These are phyloP conservation scores for Haliclona indistincta DNA, from an alignment of 37 sponge, comb jelly and placozoan species.

Conservation along the genomic window DNA sequence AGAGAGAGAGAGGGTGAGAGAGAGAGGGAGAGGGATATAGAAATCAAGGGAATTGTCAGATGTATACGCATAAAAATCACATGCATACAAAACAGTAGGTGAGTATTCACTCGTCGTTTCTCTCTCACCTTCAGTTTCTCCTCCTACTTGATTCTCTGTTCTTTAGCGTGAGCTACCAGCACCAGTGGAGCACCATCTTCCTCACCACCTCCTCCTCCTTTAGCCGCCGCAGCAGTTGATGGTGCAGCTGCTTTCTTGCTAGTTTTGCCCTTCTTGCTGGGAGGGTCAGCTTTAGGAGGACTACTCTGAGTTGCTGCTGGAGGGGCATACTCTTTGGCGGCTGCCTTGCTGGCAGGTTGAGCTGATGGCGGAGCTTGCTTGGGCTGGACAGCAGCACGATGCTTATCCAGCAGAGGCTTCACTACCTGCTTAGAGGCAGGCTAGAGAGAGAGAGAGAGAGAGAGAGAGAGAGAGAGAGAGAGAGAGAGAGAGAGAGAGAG, in stretches of 20 bases:
- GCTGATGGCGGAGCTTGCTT: background rate
- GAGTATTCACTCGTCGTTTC: too few relatives aligned
- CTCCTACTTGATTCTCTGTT: slow-evolving; percentile 72
- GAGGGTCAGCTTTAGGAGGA: background rate
- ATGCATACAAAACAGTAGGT: too few relatives aligned
- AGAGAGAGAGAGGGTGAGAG: background rate
- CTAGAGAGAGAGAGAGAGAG: too few relatives aligned
- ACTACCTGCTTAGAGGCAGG: slow-evolving; percentile 69
- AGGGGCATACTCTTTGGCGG: background rate
- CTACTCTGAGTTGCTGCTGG: background rate
- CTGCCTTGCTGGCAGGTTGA: too few relatives aligned
- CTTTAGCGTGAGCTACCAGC: slow-evolving; percentile 49
- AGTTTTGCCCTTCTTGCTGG: background rate
- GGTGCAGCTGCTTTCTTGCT: background rate
- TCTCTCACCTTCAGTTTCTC: slow-evolving; percentile 68
- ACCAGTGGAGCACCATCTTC: slow-evolving; percentile 36
- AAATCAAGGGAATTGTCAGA: background rate
- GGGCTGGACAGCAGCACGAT: slow-evolving; percentile 10
- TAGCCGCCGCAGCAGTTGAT: background rate
- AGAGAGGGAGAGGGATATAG: background rate
- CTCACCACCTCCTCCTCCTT: background rate
- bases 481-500: background rate
- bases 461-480: too few relatives aligned
- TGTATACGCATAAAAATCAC: background rate
- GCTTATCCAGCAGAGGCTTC: slow-evolving; percentile 58